These are phyloP conservation scores for Diogma glabrata DNA, from an alignment of 2,888 invertebrate genomes.

Conservation along the genomic window DNA sequence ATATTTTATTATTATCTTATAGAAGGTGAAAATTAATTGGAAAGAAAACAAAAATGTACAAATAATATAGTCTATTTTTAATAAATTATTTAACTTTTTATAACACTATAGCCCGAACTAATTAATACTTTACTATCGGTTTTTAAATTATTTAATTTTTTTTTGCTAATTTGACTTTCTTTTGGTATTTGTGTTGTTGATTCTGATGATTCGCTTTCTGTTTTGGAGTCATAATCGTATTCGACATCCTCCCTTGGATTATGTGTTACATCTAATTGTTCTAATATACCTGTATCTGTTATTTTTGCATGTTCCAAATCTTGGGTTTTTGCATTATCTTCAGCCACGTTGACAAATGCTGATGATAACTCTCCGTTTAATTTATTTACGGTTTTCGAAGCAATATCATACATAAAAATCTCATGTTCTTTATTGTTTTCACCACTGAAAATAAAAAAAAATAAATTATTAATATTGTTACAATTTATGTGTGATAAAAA, in stretches of 20 bases:
- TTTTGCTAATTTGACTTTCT: slow-evolving; percentile 15
- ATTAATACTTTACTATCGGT: slow-evolving; percentile 19
- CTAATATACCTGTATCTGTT: slow-evolving; percentile 37
- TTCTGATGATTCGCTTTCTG: slow-evolving; percentile 18
- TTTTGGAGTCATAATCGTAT: slow-evolving; percentile 17
- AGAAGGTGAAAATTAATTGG: no score
- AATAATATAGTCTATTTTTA: neutral
- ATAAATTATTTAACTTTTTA: slow-evolving; percentile 16
- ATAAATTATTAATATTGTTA: slow-evolving; percentile 1
- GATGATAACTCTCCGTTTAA: slow-evolving; percentile 69
- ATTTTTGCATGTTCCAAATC: slow-evolving; percentile 48
- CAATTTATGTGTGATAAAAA: neutral
- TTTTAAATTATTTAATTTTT: slow-evolving; percentile 16
- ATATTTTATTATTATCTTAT: no score
- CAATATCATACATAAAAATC: slow-evolving; percentile 79
- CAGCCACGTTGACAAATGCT: slow-evolving; percentile 78
- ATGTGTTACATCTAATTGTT: slow-evolving; percentile 15
- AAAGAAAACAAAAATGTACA: no score
- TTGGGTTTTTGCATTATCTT: slow-evolving; percentile 63
- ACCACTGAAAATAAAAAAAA: slow-evolving; percentile 19
- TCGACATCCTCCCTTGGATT: neutral
- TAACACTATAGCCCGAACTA: slow-evolving; percentile 26
- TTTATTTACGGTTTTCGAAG: slow-evolving; percentile 60
- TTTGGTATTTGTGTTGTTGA: slow-evolving; percentile 25
- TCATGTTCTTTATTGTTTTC: slow-evolving; percentile 47